Evolutionary conservation across 2,797 vertebrate species (phyloP), one percentile per base, ranked within the genome.

Genomic region (Lateolabrax maculatus): DNA sequence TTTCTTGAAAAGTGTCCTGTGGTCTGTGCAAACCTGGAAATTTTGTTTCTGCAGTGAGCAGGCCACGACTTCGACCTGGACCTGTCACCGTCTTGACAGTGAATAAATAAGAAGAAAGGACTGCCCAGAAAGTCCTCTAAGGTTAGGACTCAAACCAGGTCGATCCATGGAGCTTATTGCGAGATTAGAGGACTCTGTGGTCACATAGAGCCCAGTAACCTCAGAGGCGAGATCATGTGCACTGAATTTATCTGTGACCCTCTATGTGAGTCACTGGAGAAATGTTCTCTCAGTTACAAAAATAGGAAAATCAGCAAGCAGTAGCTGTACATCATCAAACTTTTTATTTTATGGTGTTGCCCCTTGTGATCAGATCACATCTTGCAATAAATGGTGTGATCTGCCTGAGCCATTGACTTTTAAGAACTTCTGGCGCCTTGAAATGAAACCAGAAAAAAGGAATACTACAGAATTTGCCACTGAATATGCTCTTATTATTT

Each of bases 141-240:
- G 87, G 86, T 90, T 73, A 76, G 75, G 51, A 87, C 71, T 81
- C 56, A 76, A 75, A 85, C 57, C 80, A 29, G 83, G 83, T 83
- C 69, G 68, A 86, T 87, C 61, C 75, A 55, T 41, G 52, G 71
- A 87, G 88, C 79, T 73, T 81, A 75, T 79, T 77, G 82, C 41
- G 41, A 81, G 83, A 87, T 90, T 79, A 84, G 60, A 89, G 62
- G 80, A 81, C 75, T 85, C 79, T 76, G 79, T 56, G 79, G 80
- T 84, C 83, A 80, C 85, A 87, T 71, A 82, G 85, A 84, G 68
- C 63, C 75, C 60, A 46, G 55, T 63, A 80, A 84, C 89, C 87
- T 87, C 83, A 46, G 75, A 81, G 80, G 64, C 70, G 29, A 86
- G 61, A 75, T 84, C 74, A 76, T 60, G 56, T n/a, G 70, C 36